Evolutionary conservation across 2,888 invertebrate species (phyloP).

Genomic region (Flexamia atlantica): DNA sequence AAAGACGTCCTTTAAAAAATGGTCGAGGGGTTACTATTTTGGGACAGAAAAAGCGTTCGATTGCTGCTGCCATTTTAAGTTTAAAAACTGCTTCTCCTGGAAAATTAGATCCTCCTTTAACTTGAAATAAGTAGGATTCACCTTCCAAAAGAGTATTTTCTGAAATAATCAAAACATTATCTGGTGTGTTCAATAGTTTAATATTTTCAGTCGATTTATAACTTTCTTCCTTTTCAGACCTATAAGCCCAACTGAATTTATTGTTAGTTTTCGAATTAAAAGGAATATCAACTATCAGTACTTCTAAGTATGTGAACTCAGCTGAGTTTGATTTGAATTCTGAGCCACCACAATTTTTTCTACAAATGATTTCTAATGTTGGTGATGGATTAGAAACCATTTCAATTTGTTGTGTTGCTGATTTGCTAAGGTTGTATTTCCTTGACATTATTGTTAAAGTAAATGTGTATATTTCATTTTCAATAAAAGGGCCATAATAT

Average conservation of each 20-base stretch:
- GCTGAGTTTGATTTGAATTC: neutral
- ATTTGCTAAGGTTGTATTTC: neutral
- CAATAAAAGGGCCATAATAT: neutral
- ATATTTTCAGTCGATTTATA: neutral
- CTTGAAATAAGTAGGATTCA: neutral
- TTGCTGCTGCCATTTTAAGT: neutral
- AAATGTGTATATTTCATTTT: neutral
- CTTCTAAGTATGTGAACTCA: neutral
- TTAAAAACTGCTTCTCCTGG: neutral
- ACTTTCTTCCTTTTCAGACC: neutral
- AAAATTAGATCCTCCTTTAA: neutral
- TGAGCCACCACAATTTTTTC: slow-evolving; percentile 21
- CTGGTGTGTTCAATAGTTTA: neutral
- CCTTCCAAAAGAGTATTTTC: neutral
- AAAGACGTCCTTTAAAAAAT: neutral
- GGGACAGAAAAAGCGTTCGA: neutral
- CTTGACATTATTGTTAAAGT: neutral
- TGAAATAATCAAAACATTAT: neutral
- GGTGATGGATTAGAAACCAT: neutral
- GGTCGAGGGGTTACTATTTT: no score
- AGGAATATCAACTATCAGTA: neutral
- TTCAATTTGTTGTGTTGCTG: neutral
- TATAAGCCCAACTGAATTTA: neutral
- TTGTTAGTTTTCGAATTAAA: neutral
- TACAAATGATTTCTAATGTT: neutral